Percentiles rank a stretch among this genome's conserved stretches.
Conservation (phyloP, 2,113 vertebrate genomes). For the Ammodramus savannarum region DNA sequence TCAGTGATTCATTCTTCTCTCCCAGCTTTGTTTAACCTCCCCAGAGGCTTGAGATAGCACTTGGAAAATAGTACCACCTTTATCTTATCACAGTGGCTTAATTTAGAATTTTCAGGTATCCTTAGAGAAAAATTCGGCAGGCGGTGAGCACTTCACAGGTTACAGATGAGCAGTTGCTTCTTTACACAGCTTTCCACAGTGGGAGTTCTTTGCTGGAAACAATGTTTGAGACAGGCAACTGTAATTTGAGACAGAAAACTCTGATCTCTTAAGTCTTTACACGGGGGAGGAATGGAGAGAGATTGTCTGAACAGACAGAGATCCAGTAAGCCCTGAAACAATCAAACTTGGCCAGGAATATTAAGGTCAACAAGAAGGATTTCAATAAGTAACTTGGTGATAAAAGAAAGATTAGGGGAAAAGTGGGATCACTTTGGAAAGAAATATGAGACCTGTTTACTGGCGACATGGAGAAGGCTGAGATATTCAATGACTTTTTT, state of each 20-base stretch:
- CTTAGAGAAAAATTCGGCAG: rapidly evolving
- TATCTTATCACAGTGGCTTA: neutral
- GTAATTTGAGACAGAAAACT: neutral
- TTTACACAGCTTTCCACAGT: neutral
- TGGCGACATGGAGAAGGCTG: neutral
- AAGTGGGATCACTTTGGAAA: neutral
- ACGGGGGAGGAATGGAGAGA: neutral
- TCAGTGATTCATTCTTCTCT: neutral
- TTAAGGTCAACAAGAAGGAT: neutral
- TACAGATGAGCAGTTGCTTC: neutral
- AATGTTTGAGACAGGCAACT: neutral
- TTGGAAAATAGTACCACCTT: neutral
- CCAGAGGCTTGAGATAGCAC: neutral
- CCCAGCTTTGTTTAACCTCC: neutral
- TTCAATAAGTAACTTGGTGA: neutral
- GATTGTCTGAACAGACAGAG: neutral
- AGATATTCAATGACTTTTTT: neutral
- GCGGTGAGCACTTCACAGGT: neutral
- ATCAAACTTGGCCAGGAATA: neutral
- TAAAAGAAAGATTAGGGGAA: neutral
- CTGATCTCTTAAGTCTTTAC: neutral
- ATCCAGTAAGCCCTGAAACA: neutral
- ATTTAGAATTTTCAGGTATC: neutral
- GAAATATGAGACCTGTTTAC: neutral
- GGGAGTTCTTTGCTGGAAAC: neutral